Evolutionary conservation across 2,113 vertebrate genomes (phyloP).

Genomic region (Bothrops jararaca): DNA sequence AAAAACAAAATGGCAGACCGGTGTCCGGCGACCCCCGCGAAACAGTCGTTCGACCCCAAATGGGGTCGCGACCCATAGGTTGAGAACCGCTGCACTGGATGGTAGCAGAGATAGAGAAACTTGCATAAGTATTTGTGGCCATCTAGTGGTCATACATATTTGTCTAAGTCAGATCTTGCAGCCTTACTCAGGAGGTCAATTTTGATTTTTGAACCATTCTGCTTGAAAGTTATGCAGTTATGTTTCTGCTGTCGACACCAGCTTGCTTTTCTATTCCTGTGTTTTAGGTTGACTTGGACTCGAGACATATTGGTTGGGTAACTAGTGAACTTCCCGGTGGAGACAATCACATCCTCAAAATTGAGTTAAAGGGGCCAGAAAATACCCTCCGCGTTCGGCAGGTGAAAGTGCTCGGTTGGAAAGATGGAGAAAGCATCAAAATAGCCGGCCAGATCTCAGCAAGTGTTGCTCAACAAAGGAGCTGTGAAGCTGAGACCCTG

Average conservation of each 20-base stretch:
- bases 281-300: conserved; percentile 91
- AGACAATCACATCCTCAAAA: conserved; percentile 94
- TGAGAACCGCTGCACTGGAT: too few species aligned
- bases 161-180: background rate
- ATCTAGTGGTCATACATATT: background rate
- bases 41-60: too few species aligned
- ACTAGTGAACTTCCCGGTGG: conserved; percentile 95
- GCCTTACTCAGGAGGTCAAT: background rate
- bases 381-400: conserved; percentile 96
- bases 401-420: conserved; percentile 98
- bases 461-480: conserved; percentile 94
- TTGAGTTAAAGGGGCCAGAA: conserved; percentile 96
- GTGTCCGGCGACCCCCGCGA: too few species aligned
- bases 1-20: too few species aligned
- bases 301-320: conserved; percentile 97
- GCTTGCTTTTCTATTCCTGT: conserved; percentile 49
- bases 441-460: conserved; percentile 94
- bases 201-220: background rate
- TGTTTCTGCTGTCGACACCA: background rate
- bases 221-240: background rate
- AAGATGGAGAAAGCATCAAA: conserved; percentile 94
- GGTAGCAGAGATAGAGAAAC: background rate
- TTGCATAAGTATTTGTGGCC: background rate
- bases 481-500: conserved; percentile 94
- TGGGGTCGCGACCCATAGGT: too few species aligned